Conservation (phyloP, 2,797 vertebrate genomes). For the Psittacula derbiana region DNA sequence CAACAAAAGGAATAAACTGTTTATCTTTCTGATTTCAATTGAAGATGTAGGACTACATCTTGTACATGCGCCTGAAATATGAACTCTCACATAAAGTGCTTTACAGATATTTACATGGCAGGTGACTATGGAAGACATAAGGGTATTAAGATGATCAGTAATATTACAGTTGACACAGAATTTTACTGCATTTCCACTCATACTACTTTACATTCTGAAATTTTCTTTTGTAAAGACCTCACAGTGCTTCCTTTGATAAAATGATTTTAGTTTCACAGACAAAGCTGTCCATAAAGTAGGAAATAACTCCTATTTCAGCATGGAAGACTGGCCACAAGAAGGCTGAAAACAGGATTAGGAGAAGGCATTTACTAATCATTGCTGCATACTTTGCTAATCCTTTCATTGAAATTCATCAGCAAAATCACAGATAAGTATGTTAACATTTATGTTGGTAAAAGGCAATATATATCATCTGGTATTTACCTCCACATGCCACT, state of each 20-base stretch:
- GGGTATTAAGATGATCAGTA: not conserved
- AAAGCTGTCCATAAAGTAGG: not conserved
- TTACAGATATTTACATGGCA: not conserved
- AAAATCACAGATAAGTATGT: not conserved
- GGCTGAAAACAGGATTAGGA: not conserved
- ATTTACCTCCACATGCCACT: constrained; percentile 97
- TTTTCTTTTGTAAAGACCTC: not conserved
- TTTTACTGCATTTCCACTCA: not conserved
- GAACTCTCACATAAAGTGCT: not conserved
- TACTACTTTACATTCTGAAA: not conserved
- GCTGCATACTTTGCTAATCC: not conserved
- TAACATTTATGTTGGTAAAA: not conserved
- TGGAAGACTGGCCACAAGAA: not conserved
- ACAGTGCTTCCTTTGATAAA: not conserved
- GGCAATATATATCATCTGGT: not conserved
- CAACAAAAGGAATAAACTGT: not conserved
- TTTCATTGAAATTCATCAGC: not conserved
- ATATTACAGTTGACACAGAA: not conserved
- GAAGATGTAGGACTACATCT: not conserved
- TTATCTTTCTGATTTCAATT: not conserved
- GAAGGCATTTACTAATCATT: not conserved
- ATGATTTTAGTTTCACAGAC: not conserved
- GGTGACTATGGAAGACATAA: not conserved
- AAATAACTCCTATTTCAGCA: not conserved
- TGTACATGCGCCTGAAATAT: not conserved